Evolutionary conservation across 2,113 vertebrate genomes (phyloP), one percentile per base, ranked within the genome.

Genomic region (Vireo altiloquus): DNA sequence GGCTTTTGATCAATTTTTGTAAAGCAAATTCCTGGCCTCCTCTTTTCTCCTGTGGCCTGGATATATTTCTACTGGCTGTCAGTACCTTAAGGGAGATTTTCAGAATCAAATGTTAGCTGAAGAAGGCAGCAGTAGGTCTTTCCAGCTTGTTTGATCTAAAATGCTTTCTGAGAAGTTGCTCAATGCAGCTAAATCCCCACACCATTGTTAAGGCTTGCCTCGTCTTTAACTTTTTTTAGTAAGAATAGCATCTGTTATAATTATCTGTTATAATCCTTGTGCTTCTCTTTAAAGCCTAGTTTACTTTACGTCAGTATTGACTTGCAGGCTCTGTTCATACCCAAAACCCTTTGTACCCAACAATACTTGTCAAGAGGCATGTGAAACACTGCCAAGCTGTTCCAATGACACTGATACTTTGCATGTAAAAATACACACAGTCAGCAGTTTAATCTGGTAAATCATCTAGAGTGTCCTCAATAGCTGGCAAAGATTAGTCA

Each of bases 391-490:
- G 75, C 82, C 68, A 94, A 74, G 39, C 17, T 86, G 33, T 63
- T 92, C n/a, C 54, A 86, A 52, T 70, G 79, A 70, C 71, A 66
- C 20, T 56, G 53, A 83, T 69, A 69, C 64, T 94, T 91, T 78
- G 54, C 42, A 70, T 92, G 68, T 77, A 80, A 92, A 88, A 92
- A 90, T 72, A 44, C 35, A 90, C 28, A 9, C 13, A 82, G 54
- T 93, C 56, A 94, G 71, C 39, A 95, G 24, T 93, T 86, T 86
- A 86, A 86, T 70, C 35, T 74, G 24, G 47, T 66, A 86, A 94
- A 65, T 79, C 85, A 74, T 59, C 46, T 65, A 74, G 17, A 53
- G 28, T 47, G 47, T 61, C 50, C 31, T 92, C 59, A 86, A 77
- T 52, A 90, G 68, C 54, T 92, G 79, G 66, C 23, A 92, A 83